Evolutionary conservation across 2,888 invertebrate species (phyloP), one percentile per base, ranked within the genome.

Genomic region (Ectobius pallidus): DNA sequence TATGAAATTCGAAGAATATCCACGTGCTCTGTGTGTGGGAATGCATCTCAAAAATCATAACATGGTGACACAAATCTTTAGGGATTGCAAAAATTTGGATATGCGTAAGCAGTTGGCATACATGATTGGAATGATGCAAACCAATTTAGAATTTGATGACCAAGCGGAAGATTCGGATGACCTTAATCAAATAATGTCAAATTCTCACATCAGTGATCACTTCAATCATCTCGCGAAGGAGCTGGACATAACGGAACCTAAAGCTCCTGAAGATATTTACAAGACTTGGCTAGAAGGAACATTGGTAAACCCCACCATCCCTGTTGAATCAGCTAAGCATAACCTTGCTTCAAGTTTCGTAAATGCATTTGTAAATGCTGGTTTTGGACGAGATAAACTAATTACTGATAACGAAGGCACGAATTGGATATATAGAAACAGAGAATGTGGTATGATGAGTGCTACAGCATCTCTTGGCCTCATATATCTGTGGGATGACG

Each of bases 241-340:
- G 91, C 87, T 99, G 79, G 99, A 99, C 82, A 97, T 99, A 77
- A 94, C 98, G 93, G 99, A 99, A 82, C 97, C 99, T 0, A 99
- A 99, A 85, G 93, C 95, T 0, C 99, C 99, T 0, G 99, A 99
- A 82, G 99, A 99, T 81, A 97, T 99, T 14, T 99, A 99, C 85
- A 99, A 99, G 84, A 93, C 95, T 0, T 98, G 99, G 88, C 85
- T 99, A 75, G 99, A 99, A 84, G 94, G 88, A 0, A 85, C 87
- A 1, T 87, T 87, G 3, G 81, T 87, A 58, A 87, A 91, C 1
- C 86, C 91, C 0, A 90, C 90, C 78, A 85, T 84, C 44, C 85
- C 85, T 76, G 91, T 96, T 0, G 99, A 99, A 84, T 98, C 98
- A 0, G 97, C 98, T 0, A 87, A 97, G 52, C 97, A 98, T 83